phyloP scores from a whole-genome alignment of 2,888 invertebrate genomes.

The Nasonia oneida region DNA sequence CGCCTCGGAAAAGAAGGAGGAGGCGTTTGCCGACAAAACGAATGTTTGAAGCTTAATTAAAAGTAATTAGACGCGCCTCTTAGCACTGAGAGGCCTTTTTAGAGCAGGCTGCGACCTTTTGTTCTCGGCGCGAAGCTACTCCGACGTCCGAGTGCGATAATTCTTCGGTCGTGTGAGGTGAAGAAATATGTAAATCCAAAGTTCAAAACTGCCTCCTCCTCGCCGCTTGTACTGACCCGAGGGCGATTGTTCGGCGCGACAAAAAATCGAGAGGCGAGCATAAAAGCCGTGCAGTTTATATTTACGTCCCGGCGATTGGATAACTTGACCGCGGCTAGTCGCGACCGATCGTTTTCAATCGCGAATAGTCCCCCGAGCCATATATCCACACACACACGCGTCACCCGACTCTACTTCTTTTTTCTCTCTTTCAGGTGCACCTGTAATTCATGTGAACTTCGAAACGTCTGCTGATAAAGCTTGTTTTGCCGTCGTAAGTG shows the following conservation, averaged over 20 bases:
- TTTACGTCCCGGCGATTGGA: conserved; percentile 30
- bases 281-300: neutral
- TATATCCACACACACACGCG: neutral
- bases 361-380: neutral
- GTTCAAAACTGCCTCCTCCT: neutral
- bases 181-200: neutral
- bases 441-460: neutral
- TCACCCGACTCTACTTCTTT: neutral
- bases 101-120: neutral
- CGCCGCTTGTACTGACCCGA: neutral
- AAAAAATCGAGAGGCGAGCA: neutral
- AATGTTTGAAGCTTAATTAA: conserved; percentile 29
- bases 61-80: conserved; percentile 14
- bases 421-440: neutral
- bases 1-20: neutral
- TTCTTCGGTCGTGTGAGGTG: too few species aligned
- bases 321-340: neutral
- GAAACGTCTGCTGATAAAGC: neutral
- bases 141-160: too few species aligned
- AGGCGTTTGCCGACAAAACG: neutral
- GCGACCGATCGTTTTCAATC: conserved; percentile 18
- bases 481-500: too few species aligned
- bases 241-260: neutral
- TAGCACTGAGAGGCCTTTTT: neutral
- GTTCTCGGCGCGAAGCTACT: neutral